A percentile compares a stretch with the other conserved stretches of the same genome.
Evolutionary conservation across 1,140 invertebrate species (phyloP).

Genomic region (Drosophila santomea): DNA sequence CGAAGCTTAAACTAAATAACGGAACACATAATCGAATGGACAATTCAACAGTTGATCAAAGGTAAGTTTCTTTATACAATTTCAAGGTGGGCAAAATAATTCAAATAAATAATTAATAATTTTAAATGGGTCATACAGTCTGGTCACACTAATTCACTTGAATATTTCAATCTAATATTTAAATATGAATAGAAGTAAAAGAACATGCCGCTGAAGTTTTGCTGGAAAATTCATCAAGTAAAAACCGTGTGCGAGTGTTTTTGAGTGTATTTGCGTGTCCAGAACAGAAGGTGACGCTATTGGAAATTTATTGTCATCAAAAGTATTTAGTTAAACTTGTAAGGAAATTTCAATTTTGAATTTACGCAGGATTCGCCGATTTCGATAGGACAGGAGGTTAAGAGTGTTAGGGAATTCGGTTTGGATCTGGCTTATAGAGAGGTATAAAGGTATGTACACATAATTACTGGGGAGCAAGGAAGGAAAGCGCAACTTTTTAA

Average conservation of each 20-base stretch:
- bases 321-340: conserved; percentile 1
- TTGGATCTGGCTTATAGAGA: neutral
- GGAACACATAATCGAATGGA: neutral
- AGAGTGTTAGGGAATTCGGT: neutral
- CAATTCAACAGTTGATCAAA: neutral
- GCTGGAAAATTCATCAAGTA: conserved; percentile 49
- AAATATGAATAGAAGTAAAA: conserved; percentile 23
- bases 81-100: neutral
- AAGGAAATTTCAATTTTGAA: neutral
- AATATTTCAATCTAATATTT: conserved; percentile 10
- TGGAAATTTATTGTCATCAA: conserved; percentile 28
- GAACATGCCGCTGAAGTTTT: conserved; percentile 50
- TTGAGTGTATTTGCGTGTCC: conserved; percentile 40
- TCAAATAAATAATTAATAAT: neutral
- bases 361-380: neutral
- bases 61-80: neutral
- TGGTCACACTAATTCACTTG: conserved; percentile 6
- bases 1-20: neutral
- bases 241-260: conserved; percentile 37
- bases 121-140: neutral
- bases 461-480: neutral
- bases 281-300: conserved; percentile 45
- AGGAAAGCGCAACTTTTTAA: neutral
- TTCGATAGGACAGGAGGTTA: neutral
- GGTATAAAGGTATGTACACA: neutral